Base-by-base conservation (phyloP, 2,888 invertebrate species). In the Agonopterix heracliana region DNA sequence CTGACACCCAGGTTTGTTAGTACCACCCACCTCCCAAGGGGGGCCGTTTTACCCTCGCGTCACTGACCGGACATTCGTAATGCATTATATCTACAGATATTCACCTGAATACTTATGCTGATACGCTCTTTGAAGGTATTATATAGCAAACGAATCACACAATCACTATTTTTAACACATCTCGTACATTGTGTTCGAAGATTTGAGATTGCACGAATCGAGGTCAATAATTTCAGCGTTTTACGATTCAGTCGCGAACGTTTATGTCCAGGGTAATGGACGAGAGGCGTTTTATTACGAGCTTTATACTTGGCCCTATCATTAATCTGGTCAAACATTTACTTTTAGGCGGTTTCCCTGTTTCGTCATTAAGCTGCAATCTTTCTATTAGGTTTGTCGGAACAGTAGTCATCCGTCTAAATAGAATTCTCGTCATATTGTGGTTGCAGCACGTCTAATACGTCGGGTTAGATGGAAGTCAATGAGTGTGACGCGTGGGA, bases 401-500 rank as follows among this genome's bases (percentile, higher is more conserved):
- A 41, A 52, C 46, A 60, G 56, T 55, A 61, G 67, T 78, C 75
- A 81, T 71, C 57, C 60, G 65, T 72, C 58, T 64, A 71, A 78
- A 78, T 77, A 74, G 70, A 71, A 56, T 64, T 56, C 60, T 65
- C 68, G 69, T 72, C 68, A 69, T 61, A 59, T 59, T 64, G 67
- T 65, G 64, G 66, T 77, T 74, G 74, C 76, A 77, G 69, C 74
- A 77, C 68, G 58, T 56, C 66, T 66, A 62, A 64, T 54, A 63
- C 60, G 51, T 47, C 55, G 62, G 62, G 64, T 66, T 64, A 64
- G 64, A 55, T 66, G 63, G 66, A 68, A 78, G 74, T 81, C 77
- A 83, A 81, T 79, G 77, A 78, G 74, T 62, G 56, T 61, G 51
- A 56, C 48, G 70, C 60, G 86, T 71, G 78, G 69, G 69, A 51